Conservation (phyloP, 2,113 vertebrate species). For the Hassar affinis region DNA sequence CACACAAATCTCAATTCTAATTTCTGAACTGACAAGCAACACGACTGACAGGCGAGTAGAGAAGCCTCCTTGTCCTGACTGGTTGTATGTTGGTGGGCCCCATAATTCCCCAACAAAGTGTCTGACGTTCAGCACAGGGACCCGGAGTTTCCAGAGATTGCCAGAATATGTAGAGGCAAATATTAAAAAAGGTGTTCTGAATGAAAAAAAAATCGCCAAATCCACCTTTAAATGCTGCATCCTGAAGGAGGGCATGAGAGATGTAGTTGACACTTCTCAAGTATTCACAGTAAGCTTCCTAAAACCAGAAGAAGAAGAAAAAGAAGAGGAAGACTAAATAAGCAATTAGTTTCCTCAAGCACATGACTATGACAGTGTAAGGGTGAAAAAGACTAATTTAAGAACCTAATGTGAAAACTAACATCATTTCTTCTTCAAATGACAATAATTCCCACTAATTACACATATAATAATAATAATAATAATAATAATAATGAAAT, state of each 20-base stretch:
- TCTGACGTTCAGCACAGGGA: too few species aligned
- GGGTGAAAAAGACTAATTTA: not conserved
- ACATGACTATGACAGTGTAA: not conserved
- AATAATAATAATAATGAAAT: too few species aligned
- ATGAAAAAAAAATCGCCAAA: not conserved
- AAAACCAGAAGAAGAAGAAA: constrained; percentile 49
- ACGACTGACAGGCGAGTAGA: too few species aligned
- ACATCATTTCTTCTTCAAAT: not conserved
- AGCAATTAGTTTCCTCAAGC: not conserved
- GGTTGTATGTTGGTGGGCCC: not conserved
- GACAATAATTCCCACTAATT: not conserved
- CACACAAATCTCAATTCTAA: not conserved
- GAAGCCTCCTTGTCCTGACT: not conserved
- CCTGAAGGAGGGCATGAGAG: constrained; percentile 82
- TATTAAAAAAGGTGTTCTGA: too few species aligned
- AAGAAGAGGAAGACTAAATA: not conserved
- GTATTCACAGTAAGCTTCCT: constrained; percentile 92
- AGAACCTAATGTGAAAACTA: not conserved
- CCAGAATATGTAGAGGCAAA: too few species aligned
- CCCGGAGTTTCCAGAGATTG: too few species aligned
- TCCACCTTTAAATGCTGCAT: constrained; percentile 75
- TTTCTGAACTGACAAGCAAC: not conserved
- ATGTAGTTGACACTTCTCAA: constrained; percentile 85
- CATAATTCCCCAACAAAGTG: too few species aligned
- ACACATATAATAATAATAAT: not conserved